Evolutionary conservation across 2,113 vertebrate genomes (phyloP).

Genomic region (Chelonoidis abingdonii): DNA sequence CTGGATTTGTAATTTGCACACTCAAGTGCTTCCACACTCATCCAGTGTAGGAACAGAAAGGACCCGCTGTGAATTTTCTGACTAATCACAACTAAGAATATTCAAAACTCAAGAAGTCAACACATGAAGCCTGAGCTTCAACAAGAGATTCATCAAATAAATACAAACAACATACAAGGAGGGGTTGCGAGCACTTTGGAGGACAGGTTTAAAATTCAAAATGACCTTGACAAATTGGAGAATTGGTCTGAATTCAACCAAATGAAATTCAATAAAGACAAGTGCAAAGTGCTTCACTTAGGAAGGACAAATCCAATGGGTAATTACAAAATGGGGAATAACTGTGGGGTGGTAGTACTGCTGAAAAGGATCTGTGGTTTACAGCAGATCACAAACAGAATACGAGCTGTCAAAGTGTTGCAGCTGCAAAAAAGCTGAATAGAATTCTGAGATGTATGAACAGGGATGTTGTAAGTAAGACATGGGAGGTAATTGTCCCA

Average conservation of each 20-base stretch:
- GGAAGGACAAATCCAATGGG: too few relatives aligned
- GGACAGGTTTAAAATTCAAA: too few relatives aligned
- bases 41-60: neutral
- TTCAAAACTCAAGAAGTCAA: neutral
- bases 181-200: too few relatives aligned
- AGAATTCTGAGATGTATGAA: neutral
- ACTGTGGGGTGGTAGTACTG: neutral
- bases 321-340: too few relatives aligned
- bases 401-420: neutral
- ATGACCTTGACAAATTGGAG: too few relatives aligned
- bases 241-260: too few relatives aligned
- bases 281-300: too few relatives aligned
- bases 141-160: neutral
- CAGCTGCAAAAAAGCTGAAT: neutral
- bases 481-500: neutral
- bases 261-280: too few relatives aligned
- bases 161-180: neutral
- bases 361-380: neutral
- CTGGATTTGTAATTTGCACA: neutral
- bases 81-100: neutral
- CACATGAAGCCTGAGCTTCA: neutral
- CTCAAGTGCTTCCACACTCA: accelerated
- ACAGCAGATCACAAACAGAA: neutral
- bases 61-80: neutral
- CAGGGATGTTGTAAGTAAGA: neutral